Evolutionary conservation across 2,888 invertebrate species (phyloP).

Genomic region (Mycalesis mineus): DNA sequence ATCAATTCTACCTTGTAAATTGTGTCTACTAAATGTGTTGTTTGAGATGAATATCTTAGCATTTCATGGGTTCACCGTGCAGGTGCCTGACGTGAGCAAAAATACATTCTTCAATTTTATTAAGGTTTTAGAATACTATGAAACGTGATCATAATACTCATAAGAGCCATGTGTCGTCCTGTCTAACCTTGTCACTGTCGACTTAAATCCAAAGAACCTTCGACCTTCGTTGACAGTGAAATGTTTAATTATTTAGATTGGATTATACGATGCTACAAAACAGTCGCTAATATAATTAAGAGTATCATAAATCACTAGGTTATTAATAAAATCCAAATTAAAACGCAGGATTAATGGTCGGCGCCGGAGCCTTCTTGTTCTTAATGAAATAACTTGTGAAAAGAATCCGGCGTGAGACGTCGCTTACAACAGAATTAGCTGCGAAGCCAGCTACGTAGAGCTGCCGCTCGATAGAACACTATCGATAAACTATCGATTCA

Average conservation of each 20-base stretch:
- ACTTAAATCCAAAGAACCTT: background rate
- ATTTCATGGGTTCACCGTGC: too few species aligned
- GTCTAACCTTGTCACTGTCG: background rate
- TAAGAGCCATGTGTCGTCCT: background rate
- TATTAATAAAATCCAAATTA: conserved; percentile 5
- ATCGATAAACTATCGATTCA: too few species aligned
- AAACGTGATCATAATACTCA: background rate
- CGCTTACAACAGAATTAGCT: background rate
- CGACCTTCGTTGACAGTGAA: background rate
- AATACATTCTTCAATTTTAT: background rate
- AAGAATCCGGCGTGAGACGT: background rate
- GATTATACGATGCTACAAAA: background rate
- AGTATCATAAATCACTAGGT: background rate
- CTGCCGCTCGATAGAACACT: background rate
- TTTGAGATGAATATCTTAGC: too few species aligned
- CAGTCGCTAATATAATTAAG: background rate
- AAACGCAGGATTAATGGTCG: conserved; percentile 5
- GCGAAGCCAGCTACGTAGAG: background rate
- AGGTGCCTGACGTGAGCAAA: too few species aligned
- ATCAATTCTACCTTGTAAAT: too few species aligned
- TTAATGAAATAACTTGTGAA: conserved; percentile 1
- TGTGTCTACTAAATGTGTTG: too few species aligned
- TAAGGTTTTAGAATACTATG: background rate
- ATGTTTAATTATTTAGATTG: background rate
- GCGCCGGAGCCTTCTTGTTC: background rate